Percentiles rank a stretch among this genome's conserved stretches.
These are phyloP conservation scores for Rynchops niger DNA, from an alignment of 2,113 vertebrate genomes.

Conservation along the genomic window DNA sequence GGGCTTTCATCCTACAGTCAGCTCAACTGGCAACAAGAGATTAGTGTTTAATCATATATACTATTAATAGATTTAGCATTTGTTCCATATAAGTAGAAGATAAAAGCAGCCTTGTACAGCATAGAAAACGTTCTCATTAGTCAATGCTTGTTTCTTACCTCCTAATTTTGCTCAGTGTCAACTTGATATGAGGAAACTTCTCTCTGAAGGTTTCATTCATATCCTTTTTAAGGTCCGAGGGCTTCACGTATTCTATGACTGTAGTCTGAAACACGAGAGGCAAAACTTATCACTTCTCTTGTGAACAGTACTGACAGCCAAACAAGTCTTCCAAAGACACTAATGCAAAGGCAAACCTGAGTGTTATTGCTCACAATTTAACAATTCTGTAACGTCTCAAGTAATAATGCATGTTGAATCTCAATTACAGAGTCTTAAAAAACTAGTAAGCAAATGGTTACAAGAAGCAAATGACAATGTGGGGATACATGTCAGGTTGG, in stretches of 20 bases:
- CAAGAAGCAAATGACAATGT: not conserved
- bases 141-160: constrained; percentile 77
- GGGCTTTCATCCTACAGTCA: constrained; percentile 8
- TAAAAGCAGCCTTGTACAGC: not conserved
- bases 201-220: constrained; percentile 99
- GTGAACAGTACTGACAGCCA: not conserved
- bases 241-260: constrained; percentile 97
- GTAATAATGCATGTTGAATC: not conserved
- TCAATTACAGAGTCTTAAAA: not conserved
- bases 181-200: constrained; percentile 94
- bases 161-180: constrained; percentile 95
- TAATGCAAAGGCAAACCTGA: not conserved
- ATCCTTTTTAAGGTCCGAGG: constrained; percentile 96
- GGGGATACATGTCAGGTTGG: not conserved
- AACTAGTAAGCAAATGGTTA: not conserved
- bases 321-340: not conserved
- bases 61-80: constrained; percentile 32
- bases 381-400: not conserved
- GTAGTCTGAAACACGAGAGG: constrained; percentile 83
- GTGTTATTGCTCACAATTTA: not conserved
- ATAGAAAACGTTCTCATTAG: not conserved
- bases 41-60: constrained; percentile 47
- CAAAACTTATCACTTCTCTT: not conserved
- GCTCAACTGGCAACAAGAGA: constrained; percentile 14
- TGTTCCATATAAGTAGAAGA: not conserved